Percentiles rank a stretch among this genome's conserved stretches.
Evolutionary conservation across 1,140 invertebrate genomes (phyloP).

Genomic region (Colletes latitarsis): DNA sequence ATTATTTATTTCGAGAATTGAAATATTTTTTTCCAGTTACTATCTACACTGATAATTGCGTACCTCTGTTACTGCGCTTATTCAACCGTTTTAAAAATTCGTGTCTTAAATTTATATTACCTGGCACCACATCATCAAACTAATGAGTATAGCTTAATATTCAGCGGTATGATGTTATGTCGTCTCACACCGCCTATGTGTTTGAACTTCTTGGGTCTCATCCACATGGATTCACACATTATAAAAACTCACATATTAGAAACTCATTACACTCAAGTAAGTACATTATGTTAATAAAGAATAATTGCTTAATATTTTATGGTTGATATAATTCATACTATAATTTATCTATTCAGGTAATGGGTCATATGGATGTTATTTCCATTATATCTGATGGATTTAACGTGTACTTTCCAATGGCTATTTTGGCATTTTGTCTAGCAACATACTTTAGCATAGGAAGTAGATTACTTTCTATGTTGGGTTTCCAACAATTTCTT

Average conservation of each 20-base stretch:
- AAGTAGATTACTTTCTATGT: slow-evolving; percentile 90
- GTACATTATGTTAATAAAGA: slow-evolving; percentile 5
- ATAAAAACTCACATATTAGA: slow-evolving; percentile 91
- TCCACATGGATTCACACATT: slow-evolving; percentile 99
- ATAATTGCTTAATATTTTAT: neutral
- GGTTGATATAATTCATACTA: slow-evolving; percentile 30
- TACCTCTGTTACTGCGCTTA: slow-evolving; percentile 99
- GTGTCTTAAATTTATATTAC: slow-evolving; percentile 98
- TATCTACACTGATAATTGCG: slow-evolving; percentile 94
- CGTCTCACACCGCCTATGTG: slow-evolving; percentile 98
- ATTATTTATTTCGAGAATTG: slow-evolving; percentile 13
- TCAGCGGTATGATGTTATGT: slow-evolving; percentile 98
- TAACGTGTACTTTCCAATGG: slow-evolving; percentile 99
- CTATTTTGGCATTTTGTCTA: slow-evolving; percentile 95
- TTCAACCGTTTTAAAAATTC: slow-evolving; percentile 97
- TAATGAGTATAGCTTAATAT: slow-evolving; percentile 99
- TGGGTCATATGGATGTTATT: slow-evolving; percentile 99
- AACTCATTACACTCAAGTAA: slow-evolving; percentile 94
- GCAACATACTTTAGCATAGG: slow-evolving; percentile 98
- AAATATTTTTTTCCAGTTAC: slow-evolving; percentile 82
- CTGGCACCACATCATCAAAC: slow-evolving; percentile 98
- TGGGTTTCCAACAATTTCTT: slow-evolving; percentile 98
- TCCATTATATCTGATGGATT: slow-evolving; percentile 98
- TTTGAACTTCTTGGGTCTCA: slow-evolving; percentile 98
- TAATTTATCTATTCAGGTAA: slow-evolving; percentile 86